A percentile compares a stretch with the other conserved stretches of the same genome.
Conservation (phyloP, 2,797 vertebrate genomes). For the Myotis myotis region DNA sequence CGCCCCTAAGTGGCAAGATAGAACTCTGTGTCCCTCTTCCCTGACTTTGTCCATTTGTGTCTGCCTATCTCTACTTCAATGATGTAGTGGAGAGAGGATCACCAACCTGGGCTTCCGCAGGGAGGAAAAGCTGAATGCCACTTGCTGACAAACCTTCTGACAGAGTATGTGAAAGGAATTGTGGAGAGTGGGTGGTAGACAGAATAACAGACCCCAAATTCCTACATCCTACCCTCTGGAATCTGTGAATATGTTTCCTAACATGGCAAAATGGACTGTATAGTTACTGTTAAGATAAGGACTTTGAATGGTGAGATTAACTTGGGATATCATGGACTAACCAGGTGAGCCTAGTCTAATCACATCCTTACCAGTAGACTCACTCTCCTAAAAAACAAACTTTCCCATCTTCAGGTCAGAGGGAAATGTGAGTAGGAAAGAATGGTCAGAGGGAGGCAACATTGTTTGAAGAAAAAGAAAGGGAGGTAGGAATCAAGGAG, state of each 20-base stretch:
- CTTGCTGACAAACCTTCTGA: neutral
- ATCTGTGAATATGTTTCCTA: neutral
- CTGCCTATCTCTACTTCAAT: neutral
- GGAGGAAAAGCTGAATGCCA: neutral
- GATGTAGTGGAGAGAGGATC: neutral
- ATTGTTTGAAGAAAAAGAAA: neutral
- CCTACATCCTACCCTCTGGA: neutral
- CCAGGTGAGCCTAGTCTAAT: neutral
- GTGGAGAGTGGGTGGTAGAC: neutral
- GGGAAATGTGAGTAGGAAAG: neutral
- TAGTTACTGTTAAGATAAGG: neutral
- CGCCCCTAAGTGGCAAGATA: no score
- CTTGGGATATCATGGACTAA: neutral
- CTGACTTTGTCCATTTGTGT: neutral
- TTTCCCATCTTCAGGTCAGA: neutral
- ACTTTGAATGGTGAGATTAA: neutral
- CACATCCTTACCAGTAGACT: neutral
- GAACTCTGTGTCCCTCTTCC: neutral
- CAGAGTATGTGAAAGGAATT: neutral
- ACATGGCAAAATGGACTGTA: neutral
- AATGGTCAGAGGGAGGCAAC: neutral
- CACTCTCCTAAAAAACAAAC: neutral
- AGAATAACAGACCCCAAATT: accelerated
- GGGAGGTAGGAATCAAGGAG: neutral
- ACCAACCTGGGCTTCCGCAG: no score